phyloP scores from a whole-genome alignment of 1,140 invertebrate genomes.

The Phymastichus coffea region DNA sequence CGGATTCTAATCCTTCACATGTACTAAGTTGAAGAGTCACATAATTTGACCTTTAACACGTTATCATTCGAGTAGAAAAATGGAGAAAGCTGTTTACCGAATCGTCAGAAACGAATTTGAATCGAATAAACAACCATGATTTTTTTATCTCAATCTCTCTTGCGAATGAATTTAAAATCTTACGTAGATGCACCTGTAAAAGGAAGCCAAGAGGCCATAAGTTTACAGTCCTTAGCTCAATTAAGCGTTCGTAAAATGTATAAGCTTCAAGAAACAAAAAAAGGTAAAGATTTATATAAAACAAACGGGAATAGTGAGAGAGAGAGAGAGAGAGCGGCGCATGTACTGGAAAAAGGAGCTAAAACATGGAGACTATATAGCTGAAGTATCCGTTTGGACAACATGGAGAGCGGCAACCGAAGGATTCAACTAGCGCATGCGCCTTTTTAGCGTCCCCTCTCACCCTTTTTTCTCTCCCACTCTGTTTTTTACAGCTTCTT shows the following conservation, averaged over 20 bases:
- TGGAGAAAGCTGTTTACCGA: too few species aligned
- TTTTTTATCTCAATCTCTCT: too few species aligned
- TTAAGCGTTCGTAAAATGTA: background rate
- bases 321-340: constrained; percentile 17
- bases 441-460: constrained; percentile 25
- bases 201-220: background rate
- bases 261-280: constrained; percentile 19
- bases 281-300: constrained; percentile 38
- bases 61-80: too few species aligned
- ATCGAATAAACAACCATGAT: too few species aligned
- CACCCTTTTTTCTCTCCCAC: background rate
- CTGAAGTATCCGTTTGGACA: constrained; percentile 15
- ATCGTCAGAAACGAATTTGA: too few species aligned
- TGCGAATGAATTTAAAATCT: too few species aligned
- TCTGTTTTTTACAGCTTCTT: background rate
- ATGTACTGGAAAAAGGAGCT: constrained; percentile 16
- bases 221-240: constrained; percentile 7
- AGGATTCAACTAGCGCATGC: constrained; percentile 42
- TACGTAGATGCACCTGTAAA: too few species aligned
- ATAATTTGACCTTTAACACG: too few species aligned
- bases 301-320: constrained; percentile 26
- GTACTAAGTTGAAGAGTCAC: too few species aligned
- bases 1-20: too few species aligned
- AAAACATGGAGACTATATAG: too few species aligned
- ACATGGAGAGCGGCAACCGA: background rate